These are phyloP conservation scores for Melinaea menophilus DNA, from an alignment of 2,888 invertebrate species.

Conservation along the genomic window DNA sequence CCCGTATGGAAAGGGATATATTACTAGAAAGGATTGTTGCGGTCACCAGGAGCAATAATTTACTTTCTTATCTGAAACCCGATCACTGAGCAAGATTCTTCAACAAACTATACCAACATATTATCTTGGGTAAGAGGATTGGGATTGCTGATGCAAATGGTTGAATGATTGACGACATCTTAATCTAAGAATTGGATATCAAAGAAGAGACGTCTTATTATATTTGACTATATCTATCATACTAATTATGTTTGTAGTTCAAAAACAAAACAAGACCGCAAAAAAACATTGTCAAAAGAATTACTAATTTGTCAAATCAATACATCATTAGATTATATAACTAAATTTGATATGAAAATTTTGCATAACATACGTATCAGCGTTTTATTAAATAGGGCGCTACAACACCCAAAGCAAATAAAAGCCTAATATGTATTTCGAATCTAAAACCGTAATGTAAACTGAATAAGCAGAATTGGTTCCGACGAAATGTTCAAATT, in stretches of 20 bases:
- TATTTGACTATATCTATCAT: background rate
- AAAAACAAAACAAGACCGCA: too few species aligned
- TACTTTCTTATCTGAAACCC: conserved; percentile 62
- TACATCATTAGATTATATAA: too few species aligned
- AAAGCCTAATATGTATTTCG: conserved; percentile 18
- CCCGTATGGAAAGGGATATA: conserved; percentile 25
- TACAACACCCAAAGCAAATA: conserved; percentile 22
- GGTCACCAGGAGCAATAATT: conserved; percentile 65
- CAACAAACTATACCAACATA: conserved; percentile 28
- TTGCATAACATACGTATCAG: conserved; percentile 10
- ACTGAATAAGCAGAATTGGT: conserved; percentile 27
- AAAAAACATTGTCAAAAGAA: too few species aligned
- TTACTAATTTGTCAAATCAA: too few species aligned
- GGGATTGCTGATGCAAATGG: conserved; percentile 24
- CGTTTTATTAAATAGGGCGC: conserved; percentile 22
- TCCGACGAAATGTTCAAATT: conserved; percentile 22
- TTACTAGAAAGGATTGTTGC: conserved; percentile 36
- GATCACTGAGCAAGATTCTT: conserved; percentile 53
- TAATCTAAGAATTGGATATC: background rate
- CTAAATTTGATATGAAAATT: too few species aligned
- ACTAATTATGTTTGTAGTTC: too few species aligned
- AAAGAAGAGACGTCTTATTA: background rate
- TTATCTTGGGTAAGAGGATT: conserved; percentile 33
- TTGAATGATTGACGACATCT: conserved; percentile 18
- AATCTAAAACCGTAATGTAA: conserved; percentile 22